Evolutionary conservation across 1,140 invertebrate genomes (phyloP), one percentile per base, ranked within the genome.

Genomic region (Nylanderia fulva): DNA sequence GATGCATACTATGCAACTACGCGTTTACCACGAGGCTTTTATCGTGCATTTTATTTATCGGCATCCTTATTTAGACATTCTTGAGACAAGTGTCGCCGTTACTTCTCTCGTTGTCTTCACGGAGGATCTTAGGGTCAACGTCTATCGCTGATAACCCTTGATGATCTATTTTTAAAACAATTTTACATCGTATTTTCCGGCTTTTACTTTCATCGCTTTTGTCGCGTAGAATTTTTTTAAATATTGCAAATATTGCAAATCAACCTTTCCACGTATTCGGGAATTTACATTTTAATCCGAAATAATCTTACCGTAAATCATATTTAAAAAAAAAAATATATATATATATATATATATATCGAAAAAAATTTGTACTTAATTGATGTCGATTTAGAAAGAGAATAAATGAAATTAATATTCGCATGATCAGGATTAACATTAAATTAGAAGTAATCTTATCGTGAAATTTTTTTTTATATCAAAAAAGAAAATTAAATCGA

Each of bases 81-180:
- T 11, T 79, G 45, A 68, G 61, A 54, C n/a, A 21, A n/a, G 29
- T 39, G n/a, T 27, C 13, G 42, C 4, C 63, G n/a, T 77, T 83
- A 88, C 77, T 63, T 21, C 8, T 9, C 13, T 24, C 29, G 18
- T 82, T 64, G 63, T 86, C 68, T 42, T 58, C 18, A 11, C 11
- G 2, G 27, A 33, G 71, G 66, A 89, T 83, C 69, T 66, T 86
- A 71, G 76, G 84, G 88, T 88, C 84, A 89, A 76, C 52, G 76
- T 61, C 71, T 79, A 66, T 74, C 29, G 2, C 48, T 18, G 84
- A 88, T 88, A 89, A 89, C 87, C 76, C 29, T 13, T 24, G 36
- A 8, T 18, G 18, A 61, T 60, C 3, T 82, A 54, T 69, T 39
- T 79, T 79, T 66, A 72, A 74, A 27, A 45, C 24, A 58, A 56